phyloP scores from a whole-genome alignment of 2,888 invertebrate genomes.

The Pemphredon lugubris region DNA sequence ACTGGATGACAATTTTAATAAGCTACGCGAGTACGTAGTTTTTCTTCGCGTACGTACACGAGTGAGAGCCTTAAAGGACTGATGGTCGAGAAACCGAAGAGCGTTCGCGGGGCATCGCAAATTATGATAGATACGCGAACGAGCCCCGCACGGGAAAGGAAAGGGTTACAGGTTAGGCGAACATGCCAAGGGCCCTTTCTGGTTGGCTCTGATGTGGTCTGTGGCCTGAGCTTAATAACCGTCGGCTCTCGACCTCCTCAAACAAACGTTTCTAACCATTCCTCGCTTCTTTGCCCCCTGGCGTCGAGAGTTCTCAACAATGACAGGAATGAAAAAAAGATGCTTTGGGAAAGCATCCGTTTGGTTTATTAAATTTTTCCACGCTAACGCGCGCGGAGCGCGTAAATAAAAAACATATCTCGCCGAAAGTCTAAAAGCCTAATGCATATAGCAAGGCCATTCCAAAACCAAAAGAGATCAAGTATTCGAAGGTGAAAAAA shows the following conservation, averaged over 20 bases:
- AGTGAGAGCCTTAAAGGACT: constrained; percentile 41
- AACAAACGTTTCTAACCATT: constrained; percentile 77
- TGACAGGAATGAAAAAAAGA: constrained; percentile 32
- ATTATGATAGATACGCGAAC: constrained; percentile 57
- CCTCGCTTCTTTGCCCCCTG: constrained; percentile 67
- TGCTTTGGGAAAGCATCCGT: neutral
- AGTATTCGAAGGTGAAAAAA: too few species aligned
- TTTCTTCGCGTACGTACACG: too few species aligned
- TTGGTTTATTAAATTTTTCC: neutral
- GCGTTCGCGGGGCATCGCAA: constrained; percentile 36
- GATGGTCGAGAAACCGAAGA: constrained; percentile 34
- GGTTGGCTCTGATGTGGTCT: constrained; percentile 80
- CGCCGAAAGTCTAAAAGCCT: too few species aligned
- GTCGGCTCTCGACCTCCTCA: constrained; percentile 78
- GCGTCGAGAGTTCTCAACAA: constrained; percentile 50
- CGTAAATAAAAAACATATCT: too few species aligned
- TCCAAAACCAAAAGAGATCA: too few species aligned
- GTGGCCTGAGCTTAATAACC: constrained; percentile 79
- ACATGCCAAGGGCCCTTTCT: constrained; percentile 73
- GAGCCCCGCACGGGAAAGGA: constrained; percentile 34
- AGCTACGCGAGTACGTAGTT: too few species aligned
- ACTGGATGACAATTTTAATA: too few species aligned
- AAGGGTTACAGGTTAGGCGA: constrained; percentile 65
- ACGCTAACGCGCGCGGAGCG: too few species aligned
- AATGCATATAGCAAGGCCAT: too few species aligned